Evolutionary conservation across 2,113 vertebrate species (phyloP), one percentile per base, ranked within the genome.

Genomic region (Amazona vittata): DNA sequence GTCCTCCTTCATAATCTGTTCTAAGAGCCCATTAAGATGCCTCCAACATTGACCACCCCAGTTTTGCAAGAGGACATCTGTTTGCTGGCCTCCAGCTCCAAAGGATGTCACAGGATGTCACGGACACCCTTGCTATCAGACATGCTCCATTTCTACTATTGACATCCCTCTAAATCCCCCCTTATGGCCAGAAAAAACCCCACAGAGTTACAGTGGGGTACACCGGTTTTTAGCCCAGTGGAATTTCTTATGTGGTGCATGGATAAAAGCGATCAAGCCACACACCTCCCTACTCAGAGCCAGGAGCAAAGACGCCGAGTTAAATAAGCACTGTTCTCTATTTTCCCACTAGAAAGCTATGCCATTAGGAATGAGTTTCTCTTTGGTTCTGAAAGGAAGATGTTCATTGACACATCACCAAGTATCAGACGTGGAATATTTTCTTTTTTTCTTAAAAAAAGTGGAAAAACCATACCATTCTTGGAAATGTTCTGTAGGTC

Each of bases 401-500:
- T 19, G 5, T 24, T 73, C 12, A 22, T n/a, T 60, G 83, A 64
- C 39, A 50, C 16, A 84, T 78, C 83, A 60, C 7, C 50, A 70
- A 25, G n/a, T 37, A 52, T 53, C 33, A 35, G 20, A 15, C 6
- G 2, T 10, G 33, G 57, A 35, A 35, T 9, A 15, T 35, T 24
- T 35, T 35, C 52, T 53, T 53, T 53, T 52, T 53, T 53, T 31
- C 33, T 24, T 35, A 22, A 10, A 24, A 35, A 64, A 57, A n/a
- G 10, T 20, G 6, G 6, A 12, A 31, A 78, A 28, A 44, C 90
- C 96, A 1, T 97, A 98, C 98, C 98, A 33, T 98, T 98, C 94
- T 89, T 97, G 22, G 98, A 97, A 90, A 98, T 97, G 67, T 97
- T 98, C 94, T 98, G 98, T 80, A 98, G 97, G 84, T 98, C 98